phyloP scores from a whole-genome alignment of 2,113 vertebrate species.

The Corydoras maculifer region DNA sequence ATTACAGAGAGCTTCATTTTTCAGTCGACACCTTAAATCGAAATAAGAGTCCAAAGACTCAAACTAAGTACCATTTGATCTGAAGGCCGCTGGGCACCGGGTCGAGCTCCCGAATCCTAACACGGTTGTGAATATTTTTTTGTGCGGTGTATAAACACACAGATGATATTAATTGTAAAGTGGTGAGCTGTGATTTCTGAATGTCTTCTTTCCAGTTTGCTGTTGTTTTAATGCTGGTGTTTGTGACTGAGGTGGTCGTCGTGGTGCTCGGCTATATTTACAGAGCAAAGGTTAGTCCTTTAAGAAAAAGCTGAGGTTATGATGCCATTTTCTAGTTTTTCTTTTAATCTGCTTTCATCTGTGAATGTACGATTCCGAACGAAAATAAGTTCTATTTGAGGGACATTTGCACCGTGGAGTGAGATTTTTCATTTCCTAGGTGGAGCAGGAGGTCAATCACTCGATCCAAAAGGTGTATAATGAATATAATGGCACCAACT shows the following conservation, averaged over 20 bases:
- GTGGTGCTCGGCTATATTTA: slow-evolving; percentile 96
- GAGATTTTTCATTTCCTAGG: slow-evolving; percentile 64
- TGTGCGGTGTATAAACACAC: too few species aligned
- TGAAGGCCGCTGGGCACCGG: too few species aligned
- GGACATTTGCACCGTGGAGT: neutral
- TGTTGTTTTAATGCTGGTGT: slow-evolving; percentile 90
- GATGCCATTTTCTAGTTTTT: slow-evolving; percentile 11
- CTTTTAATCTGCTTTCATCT: too few species aligned
- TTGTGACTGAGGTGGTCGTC: slow-evolving; percentile 90
- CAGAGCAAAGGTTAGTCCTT: slow-evolving; percentile 84
- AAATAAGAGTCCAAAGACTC: too few species aligned
- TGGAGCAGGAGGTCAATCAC: slow-evolving; percentile 87
- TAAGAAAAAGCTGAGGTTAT: neutral
- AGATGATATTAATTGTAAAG: too few species aligned
- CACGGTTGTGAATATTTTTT: too few species aligned
- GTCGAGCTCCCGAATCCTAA: too few species aligned
- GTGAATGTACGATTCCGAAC: slow-evolving; percentile 2
- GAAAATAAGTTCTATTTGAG: neutral
- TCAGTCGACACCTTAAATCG: too few species aligned
- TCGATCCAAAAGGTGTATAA: slow-evolving; percentile 92
- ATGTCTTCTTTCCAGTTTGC: slow-evolving; percentile 78
- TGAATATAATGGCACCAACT: slow-evolving; percentile 86
- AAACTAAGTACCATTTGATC: too few species aligned
- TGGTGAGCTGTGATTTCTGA: slow-evolving; percentile 8
- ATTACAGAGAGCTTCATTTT: too few species aligned